Evolutionary conservation across 2,113 vertebrate genomes (phyloP), one percentile per base, ranked within the genome.

Genomic region (Bostrychus sinensis): DNA sequence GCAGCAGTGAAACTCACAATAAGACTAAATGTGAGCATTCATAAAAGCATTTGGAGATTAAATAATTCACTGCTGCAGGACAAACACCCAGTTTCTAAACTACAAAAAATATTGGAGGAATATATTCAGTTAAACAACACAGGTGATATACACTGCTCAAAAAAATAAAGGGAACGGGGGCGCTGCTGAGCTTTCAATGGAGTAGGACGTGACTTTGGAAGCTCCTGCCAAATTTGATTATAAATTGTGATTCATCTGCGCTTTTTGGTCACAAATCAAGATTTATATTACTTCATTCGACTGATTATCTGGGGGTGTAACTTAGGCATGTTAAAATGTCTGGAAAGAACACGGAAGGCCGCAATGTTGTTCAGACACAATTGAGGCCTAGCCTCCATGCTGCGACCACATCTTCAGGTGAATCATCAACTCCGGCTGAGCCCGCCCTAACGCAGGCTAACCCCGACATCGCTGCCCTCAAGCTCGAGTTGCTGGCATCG

Each of bases 341-440:
- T 36, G 19, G 19, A 22, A 56, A 37, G 19, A 14, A 7, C 25
- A 4, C 16, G 2, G 19, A 37, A 37, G 32, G 12, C 8, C 11
- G 19, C 32, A 56, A 54, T 17, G 12, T n/a, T 36, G 13, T 56
- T 38, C 34, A 38, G 34, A 56, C 54, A 20, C 54, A 56, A 36
- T 4, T 56, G 34, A 7, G 12, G 54, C 55, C 34, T 37, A 2
- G 32, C 22, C 32, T 1, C 17, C n/a, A 22, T 1, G 4, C 53
- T 9, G 16, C 8, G 7, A 30, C 50, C 26, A 10, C 26, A 10
- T 19, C 26, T 28, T 11, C 16, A 2, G 1, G 14, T 53, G 26
- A 4, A 28, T 4, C n/a, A n/a, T n/a, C n/a, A n/a, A 8, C 11
- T 7, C 28, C 53, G 3, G 8, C 53, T 3, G 19, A 3, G 11